Evolutionary conservation across 2,888 invertebrate species (phyloP), one percentile per base, ranked within the genome.

Genomic region (Coenonympha arcania): DNA sequence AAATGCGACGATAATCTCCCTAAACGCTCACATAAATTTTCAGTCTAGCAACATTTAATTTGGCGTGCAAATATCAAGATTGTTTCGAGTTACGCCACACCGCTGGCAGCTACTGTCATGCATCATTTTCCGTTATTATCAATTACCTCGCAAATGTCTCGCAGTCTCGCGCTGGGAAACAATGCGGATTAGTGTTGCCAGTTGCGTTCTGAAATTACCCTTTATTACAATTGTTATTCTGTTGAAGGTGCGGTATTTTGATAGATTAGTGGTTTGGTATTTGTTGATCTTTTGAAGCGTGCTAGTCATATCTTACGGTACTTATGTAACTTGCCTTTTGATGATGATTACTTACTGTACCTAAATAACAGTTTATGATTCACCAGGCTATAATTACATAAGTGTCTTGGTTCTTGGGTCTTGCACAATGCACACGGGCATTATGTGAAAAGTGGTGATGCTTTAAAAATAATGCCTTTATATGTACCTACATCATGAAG

Each of bases 81-180:
- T 61, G 59, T 56, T 59, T 69, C 65, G 72, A 72, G 67, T 69
- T 64, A 65, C 70, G 73, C 62, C 68, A 75, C 71, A 71, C 67
- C 68, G 80, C 83, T 80, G 66, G 71, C 73, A 78, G 82, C 83
- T 79, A 76, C 81, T 81, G 82, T 76, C 80, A 83, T 73, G 84
- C 75, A 74, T 81, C 77, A 83, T 84, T 83, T 79, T 77, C 74
- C 72, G 69, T 79, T 68, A 85, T 85, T 85, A 84, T 75, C 81
- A 82, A 84, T 84, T 84, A 82, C 73, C 55, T 58, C 64, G 74
- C 69, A 69, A 73, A 74, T 64, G 65, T 61, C 65, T 69, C 62
- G 67, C 63, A 45, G 62, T 63, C 57, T 66, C 63, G 65, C 66
- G 66, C 66, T 72, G 74, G 65, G 69, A 68, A 74, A 68, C 64